Evolutionary conservation across 1,140 invertebrate species (phyloP).

Genomic region (Papilio machaon): DNA sequence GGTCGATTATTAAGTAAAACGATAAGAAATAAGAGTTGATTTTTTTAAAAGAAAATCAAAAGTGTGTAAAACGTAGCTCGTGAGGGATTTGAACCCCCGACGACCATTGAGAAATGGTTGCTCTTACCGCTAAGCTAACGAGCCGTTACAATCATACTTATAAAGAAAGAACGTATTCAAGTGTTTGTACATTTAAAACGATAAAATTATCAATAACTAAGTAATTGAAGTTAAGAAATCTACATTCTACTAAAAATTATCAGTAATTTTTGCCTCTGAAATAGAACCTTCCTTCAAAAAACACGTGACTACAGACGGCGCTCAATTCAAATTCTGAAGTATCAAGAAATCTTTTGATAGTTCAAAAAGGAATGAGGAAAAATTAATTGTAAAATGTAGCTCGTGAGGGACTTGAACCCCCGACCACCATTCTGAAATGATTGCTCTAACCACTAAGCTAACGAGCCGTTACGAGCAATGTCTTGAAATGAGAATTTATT

Average conservation of each 20-base stretch:
- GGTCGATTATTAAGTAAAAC: too few species aligned
- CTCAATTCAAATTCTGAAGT: too few species aligned
- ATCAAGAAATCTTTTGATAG: too few species aligned
- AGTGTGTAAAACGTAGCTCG: not conserved
- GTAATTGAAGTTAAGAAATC: too few species aligned
- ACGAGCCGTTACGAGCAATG: constrained; percentile 5
- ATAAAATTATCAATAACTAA: too few species aligned
- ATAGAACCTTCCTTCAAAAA: too few species aligned
- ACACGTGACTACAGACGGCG: too few species aligned
- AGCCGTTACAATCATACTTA: constrained; percentile 8
- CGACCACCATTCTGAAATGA: not conserved
- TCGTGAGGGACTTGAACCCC: constrained; percentile 6
- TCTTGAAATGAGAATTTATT: constrained; percentile 33
- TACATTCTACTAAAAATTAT: too few species aligned
- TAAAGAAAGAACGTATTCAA: too few species aligned
- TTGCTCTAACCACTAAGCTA: not conserved
- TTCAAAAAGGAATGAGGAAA: too few species aligned
- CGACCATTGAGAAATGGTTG: not conserved
- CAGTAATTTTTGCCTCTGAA: too few species aligned
- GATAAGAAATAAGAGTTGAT: not conserved
- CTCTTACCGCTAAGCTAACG: not conserved
- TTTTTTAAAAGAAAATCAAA: not conserved
- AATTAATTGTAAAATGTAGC: not conserved
- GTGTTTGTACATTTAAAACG: too few species aligned
- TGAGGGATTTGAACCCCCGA: not conserved